phyloP scores from a whole-genome alignment of 2,888 invertebrate species.

The Endomychus coccineus region DNA sequence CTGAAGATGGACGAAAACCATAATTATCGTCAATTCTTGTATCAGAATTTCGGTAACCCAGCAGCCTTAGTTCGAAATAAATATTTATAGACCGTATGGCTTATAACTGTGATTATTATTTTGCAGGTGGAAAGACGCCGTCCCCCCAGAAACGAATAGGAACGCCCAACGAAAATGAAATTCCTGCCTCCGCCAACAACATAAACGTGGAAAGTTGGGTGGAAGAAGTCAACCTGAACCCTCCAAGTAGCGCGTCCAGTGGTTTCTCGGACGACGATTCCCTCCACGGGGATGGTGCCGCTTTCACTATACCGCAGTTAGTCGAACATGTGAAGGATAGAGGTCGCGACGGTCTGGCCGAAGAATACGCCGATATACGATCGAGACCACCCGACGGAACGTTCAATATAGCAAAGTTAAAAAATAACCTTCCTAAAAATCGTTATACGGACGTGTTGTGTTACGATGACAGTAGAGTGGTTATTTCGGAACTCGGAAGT shows the following conservation, averaged over 20 bases:
- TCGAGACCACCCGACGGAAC: slow-evolving; percentile 75
- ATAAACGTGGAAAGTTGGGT: slow-evolving; percentile 41
- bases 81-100: too few species aligned
- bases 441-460: slow-evolving; percentile 94
- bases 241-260: slow-evolving; percentile 67
- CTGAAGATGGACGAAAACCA: too few species aligned
- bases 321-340: slow-evolving; percentile 67
- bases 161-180: slow-evolving; percentile 45
- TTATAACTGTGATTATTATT: too few species aligned
- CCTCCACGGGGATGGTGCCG: slow-evolving; percentile 60
- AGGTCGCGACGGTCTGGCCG: slow-evolving; percentile 72
- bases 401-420: slow-evolving; percentile 77
- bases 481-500: slow-evolving; percentile 52
- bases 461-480: slow-evolving; percentile 90
- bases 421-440: slow-evolving; percentile 73
- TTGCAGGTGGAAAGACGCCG: slow-evolving; percentile 40
- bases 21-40: too few species aligned
- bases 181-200: slow-evolving; percentile 41
- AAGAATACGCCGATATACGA: slow-evolving; percentile 85
- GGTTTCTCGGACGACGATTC: slow-evolving; percentile 89
- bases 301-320: slow-evolving; percentile 65
- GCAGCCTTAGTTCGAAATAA: too few species aligned
- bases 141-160: slow-evolving; percentile 39
- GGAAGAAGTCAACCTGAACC: slow-evolving; percentile 52
- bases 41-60: too few species aligned